Conservation (phyloP, 2,113 vertebrate species). For the Bungarus multicinctus region DNA sequence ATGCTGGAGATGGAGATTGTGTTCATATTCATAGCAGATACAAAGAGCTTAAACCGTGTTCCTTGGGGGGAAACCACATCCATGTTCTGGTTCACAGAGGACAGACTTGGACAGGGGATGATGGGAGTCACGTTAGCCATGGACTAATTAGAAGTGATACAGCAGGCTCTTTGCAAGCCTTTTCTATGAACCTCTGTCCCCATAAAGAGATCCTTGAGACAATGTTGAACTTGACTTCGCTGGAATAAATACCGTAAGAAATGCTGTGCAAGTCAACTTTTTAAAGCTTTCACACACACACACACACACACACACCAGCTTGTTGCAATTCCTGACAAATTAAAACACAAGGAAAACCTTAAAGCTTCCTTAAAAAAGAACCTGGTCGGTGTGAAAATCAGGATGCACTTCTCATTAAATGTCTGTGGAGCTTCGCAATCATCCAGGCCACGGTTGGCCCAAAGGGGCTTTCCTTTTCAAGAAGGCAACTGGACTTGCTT, state of each 20-base stretch:
- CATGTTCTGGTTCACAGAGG: neutral
- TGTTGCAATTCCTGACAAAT: neutral
- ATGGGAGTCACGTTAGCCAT: neutral
- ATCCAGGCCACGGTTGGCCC: too few relatives aligned
- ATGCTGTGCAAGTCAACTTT: neutral
- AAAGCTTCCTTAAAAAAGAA: neutral
- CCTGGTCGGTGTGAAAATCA: neutral
- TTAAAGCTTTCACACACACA: neutral
- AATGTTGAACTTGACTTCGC: neutral
- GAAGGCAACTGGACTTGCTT: too few relatives aligned
- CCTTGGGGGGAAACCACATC: neutral
- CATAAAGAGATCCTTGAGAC: neutral
- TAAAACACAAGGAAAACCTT: neutral
- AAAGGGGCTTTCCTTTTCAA: too few relatives aligned
- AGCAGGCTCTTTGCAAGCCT: neutral
- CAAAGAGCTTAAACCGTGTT: neutral
- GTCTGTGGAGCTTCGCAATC: too few relatives aligned
- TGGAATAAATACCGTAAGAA: neutral
- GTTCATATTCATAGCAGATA: neutral
- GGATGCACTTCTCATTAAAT: neutral
- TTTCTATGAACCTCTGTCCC: neutral
- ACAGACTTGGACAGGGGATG: neutral
- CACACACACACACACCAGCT: neutral
- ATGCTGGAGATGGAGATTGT: neutral
- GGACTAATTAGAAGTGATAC: slow-evolving; percentile 5